Evolutionary conservation across 2,888 invertebrate genomes (phyloP).

Genomic region (Gortyna flavago): DNA sequence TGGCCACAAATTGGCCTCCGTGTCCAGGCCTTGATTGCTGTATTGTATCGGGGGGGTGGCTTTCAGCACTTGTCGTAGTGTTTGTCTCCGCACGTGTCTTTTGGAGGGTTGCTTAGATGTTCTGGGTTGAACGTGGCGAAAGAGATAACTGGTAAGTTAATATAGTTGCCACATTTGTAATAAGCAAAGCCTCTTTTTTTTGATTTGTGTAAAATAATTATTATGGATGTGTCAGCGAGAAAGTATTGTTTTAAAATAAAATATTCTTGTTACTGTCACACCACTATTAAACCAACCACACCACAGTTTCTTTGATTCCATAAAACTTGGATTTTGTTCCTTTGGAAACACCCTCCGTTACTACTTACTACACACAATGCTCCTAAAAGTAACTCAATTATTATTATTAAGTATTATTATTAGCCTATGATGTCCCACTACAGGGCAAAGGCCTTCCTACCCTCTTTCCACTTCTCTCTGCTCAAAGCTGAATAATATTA

Average conservation of each 20-base stretch:
- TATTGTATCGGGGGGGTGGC: slow-evolving; percentile 53
- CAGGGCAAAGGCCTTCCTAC: too few species aligned
- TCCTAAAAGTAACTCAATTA: background rate
- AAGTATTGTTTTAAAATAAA: background rate
- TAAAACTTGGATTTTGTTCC: background rate
- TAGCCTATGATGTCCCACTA: too few species aligned
- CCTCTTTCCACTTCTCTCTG: too few species aligned
- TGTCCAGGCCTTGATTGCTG: slow-evolving; percentile 61
- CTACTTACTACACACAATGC: background rate
- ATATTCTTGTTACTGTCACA: background rate
- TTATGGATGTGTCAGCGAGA: background rate
- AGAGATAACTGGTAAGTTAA: background rate
- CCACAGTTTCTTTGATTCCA: background rate
- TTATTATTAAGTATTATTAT: too few species aligned
- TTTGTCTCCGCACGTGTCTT: slow-evolving; percentile 29
- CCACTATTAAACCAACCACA: background rate
- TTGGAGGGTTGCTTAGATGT: background rate
- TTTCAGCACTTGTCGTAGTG: slow-evolving; percentile 40
- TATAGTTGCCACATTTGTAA: background rate
- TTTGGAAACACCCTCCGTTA: background rate
- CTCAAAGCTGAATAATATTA: background rate
- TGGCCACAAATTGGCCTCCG: slow-evolving; percentile 64
- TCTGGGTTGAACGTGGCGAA: background rate
- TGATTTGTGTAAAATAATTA: background rate
- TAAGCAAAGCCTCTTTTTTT: too few species aligned